Evolutionary conservation across 2,888 invertebrate genomes (phyloP).

Genomic region (Eustalomyia histrio): DNA sequence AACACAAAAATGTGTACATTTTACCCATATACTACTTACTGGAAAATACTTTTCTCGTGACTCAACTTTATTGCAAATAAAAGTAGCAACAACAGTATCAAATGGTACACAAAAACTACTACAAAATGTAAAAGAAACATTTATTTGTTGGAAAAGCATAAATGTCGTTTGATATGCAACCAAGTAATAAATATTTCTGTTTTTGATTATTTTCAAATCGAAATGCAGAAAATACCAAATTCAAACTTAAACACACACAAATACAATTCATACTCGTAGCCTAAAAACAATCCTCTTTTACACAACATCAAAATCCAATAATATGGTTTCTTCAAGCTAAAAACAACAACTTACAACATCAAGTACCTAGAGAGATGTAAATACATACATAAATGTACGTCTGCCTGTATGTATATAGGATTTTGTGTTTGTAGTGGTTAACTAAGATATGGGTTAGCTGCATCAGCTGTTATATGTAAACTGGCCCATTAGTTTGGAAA

Average conservation of each 20-base stretch:
- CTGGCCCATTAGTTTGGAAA: slow-evolving; percentile 14
- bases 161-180: slow-evolving; percentile 33
- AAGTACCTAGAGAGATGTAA: neutral
- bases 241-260: neutral
- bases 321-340: neutral
- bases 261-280: neutral
- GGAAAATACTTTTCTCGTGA: slow-evolving; percentile 60
- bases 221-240: slow-evolving; percentile 23
- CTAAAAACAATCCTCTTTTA: slow-evolving; percentile 1
- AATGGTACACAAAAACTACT: neutral
- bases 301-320: neutral
- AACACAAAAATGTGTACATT: slow-evolving; percentile 45
- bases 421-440: neutral
- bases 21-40: slow-evolving; percentile 34
- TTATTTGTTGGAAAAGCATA: neutral
- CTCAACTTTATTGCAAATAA: slow-evolving; percentile 46
- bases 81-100: neutral
- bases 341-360: neutral
- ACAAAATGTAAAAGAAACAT: neutral
- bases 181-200: slow-evolving; percentile 38
- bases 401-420: too few relatives aligned
- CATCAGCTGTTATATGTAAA: neutral
- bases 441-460: neutral
- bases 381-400: too few relatives aligned
- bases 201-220: slow-evolving; percentile 20